Percentiles rank a stretch among this genome's conserved stretches.
These are phyloP conservation scores for Onchidella celtica DNA, from an alignment of 2,888 invertebrate species.

Conservation along the genomic window DNA sequence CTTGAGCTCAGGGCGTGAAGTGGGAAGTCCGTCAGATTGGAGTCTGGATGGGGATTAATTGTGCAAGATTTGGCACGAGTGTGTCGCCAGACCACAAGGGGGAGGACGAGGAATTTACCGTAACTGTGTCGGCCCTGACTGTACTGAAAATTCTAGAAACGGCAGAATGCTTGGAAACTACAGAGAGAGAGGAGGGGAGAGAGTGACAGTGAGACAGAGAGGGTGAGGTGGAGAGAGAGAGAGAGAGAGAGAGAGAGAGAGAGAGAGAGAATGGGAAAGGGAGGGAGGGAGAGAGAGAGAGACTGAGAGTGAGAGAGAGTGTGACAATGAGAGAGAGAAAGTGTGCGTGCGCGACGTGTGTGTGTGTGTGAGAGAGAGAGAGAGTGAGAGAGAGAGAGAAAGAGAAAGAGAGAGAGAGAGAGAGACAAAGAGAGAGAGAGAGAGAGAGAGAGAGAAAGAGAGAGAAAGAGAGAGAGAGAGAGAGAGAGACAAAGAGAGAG, in stretches of 20 bases:
- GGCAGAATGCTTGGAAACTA: no score
- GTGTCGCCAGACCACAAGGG: no score
- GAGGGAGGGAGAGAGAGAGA: not conserved
- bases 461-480: not conserved
- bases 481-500: no score
- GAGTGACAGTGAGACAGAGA: not conserved
- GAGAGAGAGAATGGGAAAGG: not conserved
- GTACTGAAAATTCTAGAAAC: no score
- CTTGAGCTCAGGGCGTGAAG: no score
- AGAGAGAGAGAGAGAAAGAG: constrained; percentile 15
- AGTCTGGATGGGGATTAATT: no score
- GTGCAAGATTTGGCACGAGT: no score
- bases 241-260: not conserved
- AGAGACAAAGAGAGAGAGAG: no score
- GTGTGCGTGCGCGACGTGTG: not conserved
- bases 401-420: constrained; percentile 10
- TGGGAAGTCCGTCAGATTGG: no score
- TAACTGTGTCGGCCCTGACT: no score
- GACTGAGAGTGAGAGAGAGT: constrained; percentile 17
- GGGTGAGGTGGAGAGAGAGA: not conserved
- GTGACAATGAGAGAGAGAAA: constrained; percentile 28
- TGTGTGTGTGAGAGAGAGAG: constrained; percentile 6
- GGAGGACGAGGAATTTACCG: no score
- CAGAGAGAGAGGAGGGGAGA: not conserved
- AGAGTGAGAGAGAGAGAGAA: not conserved